phyloP scores from a whole-genome alignment of 1,140 invertebrate genomes.

The Pseudachorutes palmiensis region DNA sequence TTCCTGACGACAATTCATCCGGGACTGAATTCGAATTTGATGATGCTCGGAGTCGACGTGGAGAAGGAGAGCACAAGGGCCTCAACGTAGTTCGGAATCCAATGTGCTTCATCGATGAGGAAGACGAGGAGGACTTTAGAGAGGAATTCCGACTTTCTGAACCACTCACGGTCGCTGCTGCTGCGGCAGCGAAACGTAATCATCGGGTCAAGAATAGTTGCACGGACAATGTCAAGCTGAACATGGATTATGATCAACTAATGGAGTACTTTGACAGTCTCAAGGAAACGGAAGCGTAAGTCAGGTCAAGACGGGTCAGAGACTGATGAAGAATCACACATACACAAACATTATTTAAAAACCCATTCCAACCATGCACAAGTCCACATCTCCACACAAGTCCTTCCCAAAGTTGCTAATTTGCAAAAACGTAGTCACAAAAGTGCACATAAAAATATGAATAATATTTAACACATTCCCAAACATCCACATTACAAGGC shows the following conservation, averaged over 20 bases:
- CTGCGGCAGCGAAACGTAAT: conserved; percentile 31
- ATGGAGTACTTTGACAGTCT: conserved; percentile 96
- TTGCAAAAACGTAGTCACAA: no score
- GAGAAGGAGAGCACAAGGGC: conserved; percentile 43
- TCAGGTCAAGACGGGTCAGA: no score
- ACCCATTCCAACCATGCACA: no score
- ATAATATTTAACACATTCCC: no score
- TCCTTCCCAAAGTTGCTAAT: no score
- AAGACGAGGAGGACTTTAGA: conserved; percentile 39
- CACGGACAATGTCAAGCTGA: conserved; percentile 52
- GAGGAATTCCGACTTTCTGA: conserved; percentile 39
- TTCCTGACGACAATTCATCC: conserved; percentile 29
- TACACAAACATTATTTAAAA: no score
- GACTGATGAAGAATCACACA: no score
- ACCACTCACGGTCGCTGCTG: conserved; percentile 35
- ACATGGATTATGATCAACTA: conserved; percentile 94
- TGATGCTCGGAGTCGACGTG: background rate
- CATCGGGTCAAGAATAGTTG: conserved; percentile 23
- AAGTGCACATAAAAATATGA: no score
- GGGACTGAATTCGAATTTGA: conserved; percentile 36
- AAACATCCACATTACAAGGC: no score
- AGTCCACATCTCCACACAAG: no score
- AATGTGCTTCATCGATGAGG: conserved; percentile 56
- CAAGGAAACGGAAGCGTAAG: conserved; percentile 63
- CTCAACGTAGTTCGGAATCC: conserved; percentile 79